Evolutionary conservation across 92 coral and sea anemone genomes (phyloP).

Genomic region (Siderastrea radians): DNA sequence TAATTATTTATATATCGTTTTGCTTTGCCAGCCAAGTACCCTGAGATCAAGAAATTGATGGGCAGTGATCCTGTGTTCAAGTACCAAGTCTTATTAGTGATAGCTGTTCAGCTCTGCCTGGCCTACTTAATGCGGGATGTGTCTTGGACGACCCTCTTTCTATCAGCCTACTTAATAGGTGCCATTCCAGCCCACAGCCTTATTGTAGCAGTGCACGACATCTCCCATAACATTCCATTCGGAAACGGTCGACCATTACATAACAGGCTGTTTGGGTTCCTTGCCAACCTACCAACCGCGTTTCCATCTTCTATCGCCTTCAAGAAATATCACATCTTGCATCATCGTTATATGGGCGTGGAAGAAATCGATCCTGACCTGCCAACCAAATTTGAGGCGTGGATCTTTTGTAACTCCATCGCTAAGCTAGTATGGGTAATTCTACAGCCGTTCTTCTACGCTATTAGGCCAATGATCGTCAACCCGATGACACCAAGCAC

Average conservation of each 20-base stretch:
- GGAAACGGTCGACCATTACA: constrained; percentile 62
- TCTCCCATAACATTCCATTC: constrained; percentile 72
- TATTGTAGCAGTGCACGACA: constrained; percentile 66
- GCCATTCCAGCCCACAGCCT: constrained; percentile 63
- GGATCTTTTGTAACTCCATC: constrained; percentile 58
- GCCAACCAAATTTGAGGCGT: constrained; percentile 72
- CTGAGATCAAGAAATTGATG: constrained; percentile 76
- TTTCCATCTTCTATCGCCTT: constrained; percentile 68
- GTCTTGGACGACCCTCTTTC: constrained; percentile 54
- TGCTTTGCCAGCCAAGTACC: constrained; percentile 53
- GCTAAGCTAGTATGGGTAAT: constrained; percentile 68
- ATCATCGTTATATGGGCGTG: constrained; percentile 81
- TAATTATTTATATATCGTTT: neutral
- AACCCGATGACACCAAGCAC: constrained; percentile 62
- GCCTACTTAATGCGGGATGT: constrained; percentile 48
- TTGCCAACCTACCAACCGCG: constrained; percentile 66
- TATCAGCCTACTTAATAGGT: constrained; percentile 55
- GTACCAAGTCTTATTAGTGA: constrained; percentile 55
- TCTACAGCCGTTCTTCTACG: constrained; percentile 61
- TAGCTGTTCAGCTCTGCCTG: constrained; percentile 42
- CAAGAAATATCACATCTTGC: constrained; percentile 66
- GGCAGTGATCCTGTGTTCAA: constrained; percentile 68
- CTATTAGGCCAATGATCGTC: constrained; percentile 59
- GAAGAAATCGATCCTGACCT: constrained; percentile 73
- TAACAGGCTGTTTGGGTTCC: constrained; percentile 61